Base-by-base conservation (phyloP, 2,113 vertebrate species). In the Myxocyprinus asiaticus region DNA sequence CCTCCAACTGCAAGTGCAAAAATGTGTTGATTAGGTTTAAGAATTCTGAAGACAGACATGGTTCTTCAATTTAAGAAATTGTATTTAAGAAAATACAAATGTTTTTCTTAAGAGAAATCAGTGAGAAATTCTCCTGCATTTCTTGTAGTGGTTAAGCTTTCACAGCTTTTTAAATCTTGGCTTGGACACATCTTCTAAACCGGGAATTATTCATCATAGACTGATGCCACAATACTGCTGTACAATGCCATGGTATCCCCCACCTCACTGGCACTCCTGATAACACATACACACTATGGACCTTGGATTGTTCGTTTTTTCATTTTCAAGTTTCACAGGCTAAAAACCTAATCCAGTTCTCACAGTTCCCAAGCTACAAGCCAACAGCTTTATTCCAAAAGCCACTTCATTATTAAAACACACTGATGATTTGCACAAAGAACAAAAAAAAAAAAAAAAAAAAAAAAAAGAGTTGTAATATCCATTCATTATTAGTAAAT, bases 251-350 rank as follows among this genome's bases (percentile, higher is more conserved):
- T 70, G 47, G 59, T 74, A 80, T 83, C 81, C 81, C 78, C 76
- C 58, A 69, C 70, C 82, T 81, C 78, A 76, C 79, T 83, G 84
- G 84, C 71, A 76, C 70, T 79, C 71, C 70, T 73, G 75, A 83
- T 79, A 85, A 83, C 83, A 85, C 76, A 68, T 77, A 78, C 62
- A 83, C 84, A 72, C 84, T 78, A 56, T 74, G 82, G 84, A 83
- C 81, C 71, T 73, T 58, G 70, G 50, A 82, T 77, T 82, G 76
- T 84, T 75, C 12, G 73, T 76, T 15, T 65, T 77, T 79, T 71
- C 45, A 42, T 73, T 44, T 63, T 62, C 45, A 59, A 76, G 65
- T 81, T 81, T 33, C 76, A 43, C 56, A 66, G 56, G 65, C 76
- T 63, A 51, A 78, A 67, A 69, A 78, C 12, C 76, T 84, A 84